A percentile compares a stretch with the other conserved stretches of the same genome.
Evolutionary conservation across 2,888 invertebrate species (phyloP).

Genomic region (Pomacea canaliculata): DNA sequence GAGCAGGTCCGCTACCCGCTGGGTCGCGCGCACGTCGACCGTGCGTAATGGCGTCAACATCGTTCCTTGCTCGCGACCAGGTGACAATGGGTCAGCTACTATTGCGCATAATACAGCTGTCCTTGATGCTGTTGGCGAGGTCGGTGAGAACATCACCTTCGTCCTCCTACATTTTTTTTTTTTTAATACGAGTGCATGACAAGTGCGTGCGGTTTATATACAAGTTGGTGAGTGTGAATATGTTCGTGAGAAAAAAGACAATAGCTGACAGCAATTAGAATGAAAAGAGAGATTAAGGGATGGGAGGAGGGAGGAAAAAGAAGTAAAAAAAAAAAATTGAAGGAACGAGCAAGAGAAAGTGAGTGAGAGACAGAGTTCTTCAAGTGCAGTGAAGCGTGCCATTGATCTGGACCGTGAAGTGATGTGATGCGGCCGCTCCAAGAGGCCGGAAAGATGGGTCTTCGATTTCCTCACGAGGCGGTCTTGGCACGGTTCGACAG

Average conservation of each 20-base stretch:
- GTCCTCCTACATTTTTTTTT: too few species aligned
- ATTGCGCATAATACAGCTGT: too few species aligned
- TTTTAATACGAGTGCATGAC: neutral
- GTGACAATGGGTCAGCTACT: constrained; percentile 1
- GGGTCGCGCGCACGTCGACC: neutral
- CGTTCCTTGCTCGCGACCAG: neutral
- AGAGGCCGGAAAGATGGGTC: too few species aligned
- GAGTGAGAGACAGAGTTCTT: neutral
- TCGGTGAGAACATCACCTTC: too few species aligned
- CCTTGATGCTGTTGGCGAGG: too few species aligned
- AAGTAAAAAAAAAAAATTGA: neutral
- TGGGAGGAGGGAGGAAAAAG: neutral
- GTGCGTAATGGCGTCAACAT: constrained; percentile 9
- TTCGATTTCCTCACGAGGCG: too few species aligned
- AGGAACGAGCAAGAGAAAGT: neutral
- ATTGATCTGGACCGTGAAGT: too few species aligned
- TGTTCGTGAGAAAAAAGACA: neutral
- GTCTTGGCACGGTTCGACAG: too few species aligned
- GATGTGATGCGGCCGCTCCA: too few species aligned
- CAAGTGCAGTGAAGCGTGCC: too few species aligned
- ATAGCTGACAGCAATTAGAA: neutral
- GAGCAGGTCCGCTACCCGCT: neutral
- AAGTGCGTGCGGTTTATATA: neutral
- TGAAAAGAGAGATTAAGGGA: neutral
- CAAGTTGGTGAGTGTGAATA: too few species aligned